Conservation (phyloP, 2,797 vertebrate species). For the Platyrinchus mystaceus region DNA sequence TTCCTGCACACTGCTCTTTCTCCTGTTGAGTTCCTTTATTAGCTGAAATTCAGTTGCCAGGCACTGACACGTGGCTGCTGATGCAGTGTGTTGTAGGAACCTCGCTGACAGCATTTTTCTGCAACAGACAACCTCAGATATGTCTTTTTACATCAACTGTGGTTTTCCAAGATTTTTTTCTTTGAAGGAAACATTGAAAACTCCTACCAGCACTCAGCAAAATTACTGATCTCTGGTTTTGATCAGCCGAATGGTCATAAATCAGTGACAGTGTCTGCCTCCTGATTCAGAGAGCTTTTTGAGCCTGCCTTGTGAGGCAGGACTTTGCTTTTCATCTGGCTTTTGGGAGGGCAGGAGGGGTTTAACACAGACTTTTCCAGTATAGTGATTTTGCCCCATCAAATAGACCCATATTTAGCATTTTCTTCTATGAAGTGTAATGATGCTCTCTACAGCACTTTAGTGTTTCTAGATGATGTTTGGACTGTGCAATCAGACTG, state of each 20-base stretch:
- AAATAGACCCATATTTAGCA: neutral
- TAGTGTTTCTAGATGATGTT: neutral
- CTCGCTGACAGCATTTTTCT: neutral
- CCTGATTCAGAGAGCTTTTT: neutral
- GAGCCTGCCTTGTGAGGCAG: neutral
- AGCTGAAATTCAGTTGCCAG: neutral
- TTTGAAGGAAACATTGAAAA: neutral
- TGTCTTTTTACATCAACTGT: fast-evolving
- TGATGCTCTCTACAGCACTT: neutral
- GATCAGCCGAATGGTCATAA: neutral
- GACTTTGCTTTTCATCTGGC: neutral
- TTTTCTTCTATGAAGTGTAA: neutral
- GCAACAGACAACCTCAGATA: neutral
- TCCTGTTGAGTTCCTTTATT: neutral
- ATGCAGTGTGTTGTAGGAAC: fast-evolving
- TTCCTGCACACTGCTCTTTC: fast-evolving
- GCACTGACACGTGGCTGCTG: neutral
- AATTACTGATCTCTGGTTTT: neutral
- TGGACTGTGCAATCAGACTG: slow-evolving; percentile 10
- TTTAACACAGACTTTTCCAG: neutral
- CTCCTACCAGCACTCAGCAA: neutral
- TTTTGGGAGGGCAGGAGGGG: neutral
- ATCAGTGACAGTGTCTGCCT: neutral
- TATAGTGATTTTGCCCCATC: neutral
- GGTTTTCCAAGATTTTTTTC: neutral